phyloP scores from a whole-genome alignment of 1,140 invertebrate species.

The Chymomyza costata region DNA sequence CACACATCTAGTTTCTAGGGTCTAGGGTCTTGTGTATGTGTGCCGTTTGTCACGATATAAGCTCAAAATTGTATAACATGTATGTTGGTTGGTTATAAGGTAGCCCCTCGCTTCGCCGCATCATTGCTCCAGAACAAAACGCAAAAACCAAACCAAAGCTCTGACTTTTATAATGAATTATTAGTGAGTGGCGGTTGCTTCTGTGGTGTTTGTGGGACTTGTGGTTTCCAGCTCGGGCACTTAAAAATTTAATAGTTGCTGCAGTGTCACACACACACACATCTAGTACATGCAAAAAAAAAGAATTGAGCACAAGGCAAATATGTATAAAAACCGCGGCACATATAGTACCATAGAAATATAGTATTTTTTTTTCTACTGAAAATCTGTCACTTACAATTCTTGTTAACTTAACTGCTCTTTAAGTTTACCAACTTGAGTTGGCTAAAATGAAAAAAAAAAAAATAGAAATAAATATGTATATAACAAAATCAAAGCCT shows the following conservation, averaged over 20 bases:
- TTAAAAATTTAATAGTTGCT: constrained; percentile 68
- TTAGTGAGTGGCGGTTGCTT: constrained; percentile 55
- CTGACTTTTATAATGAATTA: constrained; percentile 73
- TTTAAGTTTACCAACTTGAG: no score
- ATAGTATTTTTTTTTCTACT: no score
- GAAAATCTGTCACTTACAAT: no score
- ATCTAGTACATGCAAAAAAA: constrained; percentile 18
- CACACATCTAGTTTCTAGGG: constrained; percentile 21
- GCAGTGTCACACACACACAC: constrained; percentile 26
- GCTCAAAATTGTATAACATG: constrained; percentile 33
- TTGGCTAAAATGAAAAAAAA: constrained; percentile 41
- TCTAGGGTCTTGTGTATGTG: constrained; percentile 38
- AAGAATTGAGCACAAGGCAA: no score
- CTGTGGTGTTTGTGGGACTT: constrained; percentile 65
- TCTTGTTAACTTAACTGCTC: no score
- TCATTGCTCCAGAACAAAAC: constrained; percentile 29
- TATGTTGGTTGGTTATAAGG: no score
- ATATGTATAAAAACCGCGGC: no score
- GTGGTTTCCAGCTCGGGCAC: constrained; percentile 53
- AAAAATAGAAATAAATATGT: constrained; percentile 12
- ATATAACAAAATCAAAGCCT: not conserved
- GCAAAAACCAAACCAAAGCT: constrained; percentile 71
- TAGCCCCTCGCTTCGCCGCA: not conserved
- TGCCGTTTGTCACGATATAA: constrained; percentile 72
- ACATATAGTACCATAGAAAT: no score